Evolutionary conservation across 2,797 vertebrate species (phyloP).

Genomic region (Sitta carolinensis): DNA sequence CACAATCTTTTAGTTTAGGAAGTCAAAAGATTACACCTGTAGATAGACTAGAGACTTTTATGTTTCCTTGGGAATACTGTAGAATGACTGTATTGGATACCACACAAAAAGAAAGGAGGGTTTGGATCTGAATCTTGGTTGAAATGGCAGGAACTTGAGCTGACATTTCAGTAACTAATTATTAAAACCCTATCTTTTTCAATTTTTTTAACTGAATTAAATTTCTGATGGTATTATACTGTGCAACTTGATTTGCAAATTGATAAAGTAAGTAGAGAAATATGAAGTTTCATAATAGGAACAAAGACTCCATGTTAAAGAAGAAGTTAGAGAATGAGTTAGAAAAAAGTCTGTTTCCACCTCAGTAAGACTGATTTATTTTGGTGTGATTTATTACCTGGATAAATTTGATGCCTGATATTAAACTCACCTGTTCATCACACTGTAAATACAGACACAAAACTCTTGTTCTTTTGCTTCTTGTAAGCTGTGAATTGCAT

Average conservation of each 20-base stretch:
- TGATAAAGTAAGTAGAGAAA: slow-evolving; percentile 20
- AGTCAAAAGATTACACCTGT: not conserved
- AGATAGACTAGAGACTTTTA: not conserved
- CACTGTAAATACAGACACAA: not conserved
- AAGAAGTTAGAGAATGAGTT: not conserved
- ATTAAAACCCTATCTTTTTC: not conserved
- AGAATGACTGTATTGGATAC: not conserved
- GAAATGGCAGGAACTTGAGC: not conserved
- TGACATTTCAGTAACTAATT: not conserved
- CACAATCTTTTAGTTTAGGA: not conserved
- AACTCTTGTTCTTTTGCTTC: slow-evolving; percentile 2
- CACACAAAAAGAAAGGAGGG: not conserved
- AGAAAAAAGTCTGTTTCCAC: not conserved
- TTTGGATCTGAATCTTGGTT: not conserved
- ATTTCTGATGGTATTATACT: not conserved
- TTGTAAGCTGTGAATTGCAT: not conserved
- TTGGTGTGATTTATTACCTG: slow-evolving; percentile 13
- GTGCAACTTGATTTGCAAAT: not conserved
- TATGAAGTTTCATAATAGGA: not conserved
- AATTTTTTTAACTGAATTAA: not conserved
- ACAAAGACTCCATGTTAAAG: not conserved
- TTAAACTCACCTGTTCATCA: not conserved
- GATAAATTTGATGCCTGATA: not conserved
- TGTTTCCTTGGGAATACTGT: not conserved
- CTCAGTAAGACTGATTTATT: not conserved